Conservation (phyloP, 1,140 invertebrate species). For the Drosophila arawakana region DNA sequence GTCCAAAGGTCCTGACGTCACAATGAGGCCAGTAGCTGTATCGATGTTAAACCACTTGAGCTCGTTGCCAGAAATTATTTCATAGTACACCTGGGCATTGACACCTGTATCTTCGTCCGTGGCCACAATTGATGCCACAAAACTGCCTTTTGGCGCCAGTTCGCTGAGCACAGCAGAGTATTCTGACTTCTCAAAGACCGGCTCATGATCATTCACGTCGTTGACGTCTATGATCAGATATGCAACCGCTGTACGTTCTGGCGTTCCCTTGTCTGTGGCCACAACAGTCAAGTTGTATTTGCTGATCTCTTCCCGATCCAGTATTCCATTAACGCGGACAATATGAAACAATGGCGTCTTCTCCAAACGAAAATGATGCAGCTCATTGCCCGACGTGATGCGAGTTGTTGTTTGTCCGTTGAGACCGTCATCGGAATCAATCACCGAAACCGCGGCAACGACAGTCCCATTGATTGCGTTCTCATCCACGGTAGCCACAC, state of each 20-base stretch:
- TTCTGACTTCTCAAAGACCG: conserved; percentile 96
- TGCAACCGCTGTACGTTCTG: conserved; percentile 92
- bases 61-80: conserved; percentile 94
- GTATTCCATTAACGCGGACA: conserved; percentile 94
- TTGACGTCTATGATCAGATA: conserved; percentile 96
- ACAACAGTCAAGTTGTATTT: conserved; percentile 97
- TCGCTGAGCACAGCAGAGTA: conserved; percentile 95
- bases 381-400: conserved; percentile 95
- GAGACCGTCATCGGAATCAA: conserved; percentile 94
- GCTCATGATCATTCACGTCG: conserved; percentile 97
- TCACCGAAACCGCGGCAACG: conserved; percentile 96
- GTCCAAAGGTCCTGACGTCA: conserved; percentile 92
- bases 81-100: conserved; percentile 95
- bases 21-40: conserved; percentile 92
- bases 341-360: conserved; percentile 94
- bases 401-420: conserved; percentile 95
- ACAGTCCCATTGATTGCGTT: conserved; percentile 95
- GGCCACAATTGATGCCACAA: conserved; percentile 94
- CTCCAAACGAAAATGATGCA: conserved; percentile 94
- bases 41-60: conserved; percentile 95
- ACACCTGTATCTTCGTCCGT: conserved; percentile 96
- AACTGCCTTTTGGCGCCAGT: conserved; percentile 93
- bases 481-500: conserved; percentile 96
- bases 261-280: conserved; percentile 94
- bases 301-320: conserved; percentile 96